phyloP scores from a whole-genome alignment of 2,888 invertebrate species.

The Mimumesa dahlbomi region DNA sequence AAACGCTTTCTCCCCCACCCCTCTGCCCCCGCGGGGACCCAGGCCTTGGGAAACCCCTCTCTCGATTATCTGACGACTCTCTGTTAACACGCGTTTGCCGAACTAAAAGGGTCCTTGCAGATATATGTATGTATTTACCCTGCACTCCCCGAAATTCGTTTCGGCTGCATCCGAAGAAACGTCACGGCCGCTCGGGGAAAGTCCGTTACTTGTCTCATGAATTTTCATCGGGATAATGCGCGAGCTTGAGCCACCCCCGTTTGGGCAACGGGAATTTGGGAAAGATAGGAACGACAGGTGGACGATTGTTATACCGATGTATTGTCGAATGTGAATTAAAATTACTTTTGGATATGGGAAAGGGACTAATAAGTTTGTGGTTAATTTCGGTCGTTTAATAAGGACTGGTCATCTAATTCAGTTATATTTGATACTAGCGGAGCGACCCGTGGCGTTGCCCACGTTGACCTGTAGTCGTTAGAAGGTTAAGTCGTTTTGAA shows the following conservation, averaged over 20 bases:
- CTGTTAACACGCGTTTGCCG: slow-evolving; percentile 46
- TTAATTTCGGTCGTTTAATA: too few species aligned
- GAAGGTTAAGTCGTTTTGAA: too few species aligned
- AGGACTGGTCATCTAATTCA: too few species aligned
- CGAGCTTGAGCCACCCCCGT: slow-evolving; percentile 15
- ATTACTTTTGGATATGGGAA: too few species aligned
- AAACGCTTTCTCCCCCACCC: slow-evolving; percentile 27
- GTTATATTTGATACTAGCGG: too few species aligned
- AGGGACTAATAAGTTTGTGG: too few species aligned
- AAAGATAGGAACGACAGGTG: background rate
- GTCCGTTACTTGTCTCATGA: slow-evolving; percentile 37
- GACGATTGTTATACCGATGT: background rate
- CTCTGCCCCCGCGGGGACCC: background rate
- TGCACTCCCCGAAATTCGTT: slow-evolving; percentile 50
- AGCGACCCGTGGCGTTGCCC: too few species aligned
- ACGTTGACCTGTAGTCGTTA: too few species aligned
- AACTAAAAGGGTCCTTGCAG: slow-evolving; percentile 46
- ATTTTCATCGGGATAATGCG: slow-evolving; percentile 45
- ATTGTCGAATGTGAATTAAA: background rate
- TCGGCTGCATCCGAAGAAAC: slow-evolving; percentile 42
- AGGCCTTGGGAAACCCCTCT: slow-evolving; percentile 12
- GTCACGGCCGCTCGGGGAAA: slow-evolving; percentile 2
- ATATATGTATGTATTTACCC: slow-evolving; percentile 53
- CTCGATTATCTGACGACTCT: slow-evolving; percentile 40
- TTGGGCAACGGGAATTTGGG: slow-evolving; percentile 5